A percentile compares a stretch with the other conserved stretches of the same genome.
These are phyloP conservation scores for Drosophila baimaii DNA, from an alignment of 1,140 invertebrate species.

Conservation along the genomic window DNA sequence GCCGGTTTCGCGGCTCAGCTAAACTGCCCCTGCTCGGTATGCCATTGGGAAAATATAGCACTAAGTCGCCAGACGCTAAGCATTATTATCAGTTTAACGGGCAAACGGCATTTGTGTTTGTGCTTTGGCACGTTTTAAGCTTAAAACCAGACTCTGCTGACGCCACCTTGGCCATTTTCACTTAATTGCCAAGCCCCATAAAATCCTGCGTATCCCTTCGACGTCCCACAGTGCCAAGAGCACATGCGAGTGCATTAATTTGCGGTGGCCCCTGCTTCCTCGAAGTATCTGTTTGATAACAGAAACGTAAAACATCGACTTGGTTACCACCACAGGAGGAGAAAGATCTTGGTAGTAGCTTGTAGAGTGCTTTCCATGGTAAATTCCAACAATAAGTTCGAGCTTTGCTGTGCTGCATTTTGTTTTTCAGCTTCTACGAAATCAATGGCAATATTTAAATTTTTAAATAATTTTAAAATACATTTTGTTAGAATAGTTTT, in stretches of 20 bases:
- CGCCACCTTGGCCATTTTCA: background rate
- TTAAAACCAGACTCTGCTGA: background rate
- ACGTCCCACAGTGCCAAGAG: background rate
- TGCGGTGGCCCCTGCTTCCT: background rate
- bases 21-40: background rate
- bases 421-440: background rate
- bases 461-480: too few species aligned
- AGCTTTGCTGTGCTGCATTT: background rate
- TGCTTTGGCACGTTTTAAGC: background rate
- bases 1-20: background rate
- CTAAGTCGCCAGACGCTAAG: constrained; percentile 5
- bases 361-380: background rate
- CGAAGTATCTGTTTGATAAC: background rate
- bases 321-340: background rate
- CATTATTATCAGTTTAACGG: constrained; percentile 1
- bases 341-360: too few species aligned
- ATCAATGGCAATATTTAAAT: too few species aligned
- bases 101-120: background rate
- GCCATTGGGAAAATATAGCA: constrained; percentile 1
- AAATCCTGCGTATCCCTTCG: background rate
- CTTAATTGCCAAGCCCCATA: background rate
- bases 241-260: background rate
- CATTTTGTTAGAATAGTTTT: background rate
- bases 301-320: too few species aligned
- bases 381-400: background rate